A percentile compares a stretch with the other conserved stretches of the same genome.
These are phyloP conservation scores for Trilocha varians DNA, from an alignment of 2,888 invertebrate species.

Conservation along the genomic window DNA sequence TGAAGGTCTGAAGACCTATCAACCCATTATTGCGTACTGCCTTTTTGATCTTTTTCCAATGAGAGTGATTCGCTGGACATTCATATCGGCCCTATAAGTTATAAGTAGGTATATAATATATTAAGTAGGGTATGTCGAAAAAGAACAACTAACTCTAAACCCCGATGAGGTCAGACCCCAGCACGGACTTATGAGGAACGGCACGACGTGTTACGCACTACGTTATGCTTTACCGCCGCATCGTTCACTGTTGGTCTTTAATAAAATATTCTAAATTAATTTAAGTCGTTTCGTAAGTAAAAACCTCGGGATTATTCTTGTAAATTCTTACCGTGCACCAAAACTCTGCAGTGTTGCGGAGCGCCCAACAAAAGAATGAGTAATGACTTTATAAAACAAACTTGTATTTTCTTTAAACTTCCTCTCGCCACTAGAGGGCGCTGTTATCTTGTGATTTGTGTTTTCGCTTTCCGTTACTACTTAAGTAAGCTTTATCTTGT, in stretches of 20 bases:
- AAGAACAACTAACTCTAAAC: too few species aligned
- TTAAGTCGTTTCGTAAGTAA: background rate
- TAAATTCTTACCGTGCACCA: conserved; percentile 62
- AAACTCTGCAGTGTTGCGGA: conserved; percentile 54
- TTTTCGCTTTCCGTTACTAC: conserved; percentile 30
- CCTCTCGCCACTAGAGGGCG: conserved; percentile 41
- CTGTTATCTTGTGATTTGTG: conserved; percentile 56
- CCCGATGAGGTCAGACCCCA: too few species aligned
- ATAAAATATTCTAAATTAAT: background rate
- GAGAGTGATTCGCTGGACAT: too few species aligned
- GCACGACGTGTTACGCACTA: too few species aligned
- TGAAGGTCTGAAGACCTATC: too few species aligned
- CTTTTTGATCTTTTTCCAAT: too few species aligned
- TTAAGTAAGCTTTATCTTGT: background rate
- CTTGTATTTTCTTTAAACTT: conserved; percentile 57
- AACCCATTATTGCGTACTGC: too few species aligned
- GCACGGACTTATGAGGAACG: too few species aligned
- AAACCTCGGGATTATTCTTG: conserved; percentile 21
- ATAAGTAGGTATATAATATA: too few species aligned
- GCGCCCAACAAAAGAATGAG: conserved; percentile 66
- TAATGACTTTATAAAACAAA: conserved; percentile 66
- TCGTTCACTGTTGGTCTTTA: background rate
- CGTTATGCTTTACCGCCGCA: too few species aligned
- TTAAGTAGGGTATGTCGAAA: too few species aligned
- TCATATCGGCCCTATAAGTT: too few species aligned